Evolutionary conservation across 1,140 invertebrate genomes (phyloP).

Genomic region (Leptinotarsa defecta): DNA sequence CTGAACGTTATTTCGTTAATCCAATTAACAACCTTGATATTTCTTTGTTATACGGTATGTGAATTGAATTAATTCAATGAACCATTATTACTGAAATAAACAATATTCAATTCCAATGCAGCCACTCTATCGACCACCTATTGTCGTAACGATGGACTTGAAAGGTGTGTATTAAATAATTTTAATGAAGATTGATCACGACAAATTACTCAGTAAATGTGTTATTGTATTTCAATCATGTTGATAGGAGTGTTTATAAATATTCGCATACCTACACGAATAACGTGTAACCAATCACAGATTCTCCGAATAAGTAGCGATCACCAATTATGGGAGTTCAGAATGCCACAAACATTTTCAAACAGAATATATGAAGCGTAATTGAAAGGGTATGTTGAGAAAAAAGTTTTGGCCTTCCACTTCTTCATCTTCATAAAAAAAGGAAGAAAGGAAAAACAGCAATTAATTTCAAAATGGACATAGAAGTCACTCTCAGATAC

Average conservation of each 20-base stretch:
- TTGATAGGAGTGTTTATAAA: not conserved
- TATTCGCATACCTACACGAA: constrained; percentile 3
- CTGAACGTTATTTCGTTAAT: too few species aligned
- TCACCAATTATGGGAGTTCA: not conserved
- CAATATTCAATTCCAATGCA: not conserved
- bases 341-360: too few species aligned
- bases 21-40: too few species aligned
- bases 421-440: too few species aligned
- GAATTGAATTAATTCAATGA: not conserved
- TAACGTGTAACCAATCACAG: not conserved
- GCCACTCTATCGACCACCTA: not conserved
- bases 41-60: too few species aligned
- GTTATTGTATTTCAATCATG: constrained; percentile 7
- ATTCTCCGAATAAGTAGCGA: not conserved
- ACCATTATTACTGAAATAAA: not conserved
- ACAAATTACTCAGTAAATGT: constrained; percentile 6
- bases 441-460: too few species aligned
- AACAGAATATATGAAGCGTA: too few species aligned
- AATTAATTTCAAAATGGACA: too few species aligned
- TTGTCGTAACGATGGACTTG: not conserved
- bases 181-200: not conserved
- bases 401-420: too few species aligned
- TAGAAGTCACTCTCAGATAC: too few species aligned
- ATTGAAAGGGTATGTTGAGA: too few species aligned
- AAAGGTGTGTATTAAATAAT: not conserved